Conservation (phyloP, 2,797 vertebrate genomes). For the Ptychobarbus kaznakovi region DNA sequence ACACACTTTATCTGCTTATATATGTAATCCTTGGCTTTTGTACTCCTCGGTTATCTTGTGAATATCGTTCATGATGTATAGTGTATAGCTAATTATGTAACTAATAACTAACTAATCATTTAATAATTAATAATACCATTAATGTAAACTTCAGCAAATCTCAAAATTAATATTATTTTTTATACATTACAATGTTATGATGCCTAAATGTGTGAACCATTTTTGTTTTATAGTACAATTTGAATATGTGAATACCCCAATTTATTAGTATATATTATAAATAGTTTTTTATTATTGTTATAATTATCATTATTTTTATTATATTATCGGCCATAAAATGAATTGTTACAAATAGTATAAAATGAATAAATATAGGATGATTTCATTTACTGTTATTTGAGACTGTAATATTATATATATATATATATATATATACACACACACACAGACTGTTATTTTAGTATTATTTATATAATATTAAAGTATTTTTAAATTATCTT, state of each 20-base stretch:
- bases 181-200: neutral
- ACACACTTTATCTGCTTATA: slow-evolving; percentile 75
- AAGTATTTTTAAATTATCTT: neutral
- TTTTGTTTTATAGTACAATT: neutral
- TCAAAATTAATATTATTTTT: neutral
- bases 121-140: neutral
- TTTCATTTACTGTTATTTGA: neutral
- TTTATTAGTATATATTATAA: neutral
- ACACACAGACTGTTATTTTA: neutral
- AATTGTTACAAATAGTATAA: neutral
- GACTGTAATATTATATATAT: neutral
- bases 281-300: too few species aligned
- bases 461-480: neutral
- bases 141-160: neutral
- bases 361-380: neutral
- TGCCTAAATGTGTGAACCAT: neutral
- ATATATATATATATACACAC: too few species aligned
- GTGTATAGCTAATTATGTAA: neutral
- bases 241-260: neutral
- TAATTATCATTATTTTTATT: neutral
- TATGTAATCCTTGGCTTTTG: slow-evolving; percentile 67
- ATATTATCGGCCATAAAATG: neutral
- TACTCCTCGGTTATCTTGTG: neutral
- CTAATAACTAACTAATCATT: neutral
- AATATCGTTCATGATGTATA: neutral